Evolutionary conservation across 2,113 vertebrate species (phyloP).

Genomic region (Spea multiplicata): DNA sequence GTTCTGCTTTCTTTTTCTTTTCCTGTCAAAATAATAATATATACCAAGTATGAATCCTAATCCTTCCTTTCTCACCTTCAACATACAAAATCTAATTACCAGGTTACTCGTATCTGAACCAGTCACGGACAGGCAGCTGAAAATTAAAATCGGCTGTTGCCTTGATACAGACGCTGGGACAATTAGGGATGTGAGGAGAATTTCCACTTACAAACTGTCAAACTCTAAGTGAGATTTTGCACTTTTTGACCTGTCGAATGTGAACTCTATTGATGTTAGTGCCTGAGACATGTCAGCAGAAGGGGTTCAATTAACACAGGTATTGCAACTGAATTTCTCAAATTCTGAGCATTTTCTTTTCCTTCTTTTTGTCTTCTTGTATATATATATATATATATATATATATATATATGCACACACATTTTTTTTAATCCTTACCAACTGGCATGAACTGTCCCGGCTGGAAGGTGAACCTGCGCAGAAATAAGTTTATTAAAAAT

Average conservation of each 20-base stretch:
- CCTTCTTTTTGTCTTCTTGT: no score
- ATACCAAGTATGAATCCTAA: no score
- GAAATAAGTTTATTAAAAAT: no score
- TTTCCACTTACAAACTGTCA: constrained; percentile 46
- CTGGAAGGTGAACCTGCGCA: no score
- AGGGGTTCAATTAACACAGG: constrained; percentile 34
- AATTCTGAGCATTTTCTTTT: constrained; percentile 1
- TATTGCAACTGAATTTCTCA: constrained; percentile 39
- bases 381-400: no score
- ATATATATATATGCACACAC: no score
- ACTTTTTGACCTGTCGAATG: constrained; percentile 42
- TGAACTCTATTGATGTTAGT: constrained; percentile 38
- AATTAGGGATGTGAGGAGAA: constrained; percentile 42
- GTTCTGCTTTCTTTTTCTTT: background rate
- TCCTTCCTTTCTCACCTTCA: no score
- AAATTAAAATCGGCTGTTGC: constrained; percentile 16
- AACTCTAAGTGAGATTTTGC: constrained; percentile 39
- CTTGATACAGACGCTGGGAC: constrained; percentile 19
- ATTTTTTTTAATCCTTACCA: no score
- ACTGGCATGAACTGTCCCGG: no score
- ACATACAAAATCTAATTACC: background rate
- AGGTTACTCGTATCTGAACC: background rate
- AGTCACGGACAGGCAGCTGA: background rate
- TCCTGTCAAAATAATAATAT: no score
- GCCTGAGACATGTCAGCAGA: constrained; percentile 29